Percentiles rank a stretch among this genome's conserved stretches.
phyloP scores from a whole-genome alignment of 2,888 invertebrate species.

The Anthophora plumipes region DNA sequence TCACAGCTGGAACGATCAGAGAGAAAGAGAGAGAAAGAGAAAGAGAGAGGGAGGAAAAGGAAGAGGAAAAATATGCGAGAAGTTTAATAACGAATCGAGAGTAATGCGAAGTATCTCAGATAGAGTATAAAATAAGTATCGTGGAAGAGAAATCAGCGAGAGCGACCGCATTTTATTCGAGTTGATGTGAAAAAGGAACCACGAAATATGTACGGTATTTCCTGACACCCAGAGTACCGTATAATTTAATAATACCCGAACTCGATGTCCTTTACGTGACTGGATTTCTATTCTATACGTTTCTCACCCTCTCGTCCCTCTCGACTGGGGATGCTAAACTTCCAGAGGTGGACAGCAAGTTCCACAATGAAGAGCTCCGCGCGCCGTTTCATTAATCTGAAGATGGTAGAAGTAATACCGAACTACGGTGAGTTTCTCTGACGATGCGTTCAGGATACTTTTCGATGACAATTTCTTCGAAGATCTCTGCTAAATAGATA shows the following conservation, averaged over 20 bases:
- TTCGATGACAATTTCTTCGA: too few species aligned
- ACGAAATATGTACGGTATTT: constrained; percentile 48
- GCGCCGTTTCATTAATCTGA: constrained; percentile 51
- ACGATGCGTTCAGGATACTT: too few species aligned
- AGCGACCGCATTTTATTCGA: not conserved
- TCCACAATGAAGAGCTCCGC: not conserved
- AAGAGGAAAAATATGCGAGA: not conserved
- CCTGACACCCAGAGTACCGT: constrained; percentile 36
- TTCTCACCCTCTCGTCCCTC: not conserved
- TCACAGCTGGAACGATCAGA: not conserved
- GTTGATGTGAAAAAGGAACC: not conserved
- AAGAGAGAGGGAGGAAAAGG: too few species aligned
- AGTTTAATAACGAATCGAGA: not conserved
- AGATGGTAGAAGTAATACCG: constrained; percentile 20
- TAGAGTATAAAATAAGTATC: not conserved
- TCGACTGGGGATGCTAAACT: not conserved
- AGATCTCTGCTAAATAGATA: constrained; percentile 8
- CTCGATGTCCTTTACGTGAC: constrained; percentile 60
- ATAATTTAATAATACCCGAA: constrained; percentile 67
- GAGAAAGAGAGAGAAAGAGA: too few species aligned
- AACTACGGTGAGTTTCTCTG: constrained; percentile 4
- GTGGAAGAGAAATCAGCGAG: not conserved
- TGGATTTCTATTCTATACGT: constrained; percentile 62
- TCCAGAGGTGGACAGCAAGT: not conserved
- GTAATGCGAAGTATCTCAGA: not conserved